Evolutionary conservation across 2,888 invertebrate species (phyloP).

Genomic region (Heliothis peltigera): DNA sequence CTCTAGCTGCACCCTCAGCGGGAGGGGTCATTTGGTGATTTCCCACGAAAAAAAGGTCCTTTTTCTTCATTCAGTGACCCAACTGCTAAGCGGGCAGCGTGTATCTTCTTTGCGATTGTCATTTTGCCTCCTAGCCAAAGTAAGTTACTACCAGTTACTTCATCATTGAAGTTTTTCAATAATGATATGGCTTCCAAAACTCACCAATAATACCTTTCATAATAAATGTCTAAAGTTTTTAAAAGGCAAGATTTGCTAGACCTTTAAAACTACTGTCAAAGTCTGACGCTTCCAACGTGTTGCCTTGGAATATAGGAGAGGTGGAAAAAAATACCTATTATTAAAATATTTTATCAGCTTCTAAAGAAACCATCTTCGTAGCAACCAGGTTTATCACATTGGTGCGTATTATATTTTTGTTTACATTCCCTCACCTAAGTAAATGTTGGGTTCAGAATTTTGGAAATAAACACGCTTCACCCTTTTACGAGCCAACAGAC

Average conservation of each 20-base stretch:
- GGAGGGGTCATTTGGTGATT: no score
- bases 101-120: no score
- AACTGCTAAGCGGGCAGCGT: no score
- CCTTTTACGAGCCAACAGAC: conserved; percentile 53
- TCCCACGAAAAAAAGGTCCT: no score
- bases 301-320: not conserved
- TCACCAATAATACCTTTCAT: no score
- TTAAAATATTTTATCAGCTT: conserved; percentile 38
- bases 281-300: conserved; percentile 7
- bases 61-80: no score
- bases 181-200: no score
- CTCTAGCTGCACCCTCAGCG: no score
- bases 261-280: not conserved
- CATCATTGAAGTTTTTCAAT: no score
- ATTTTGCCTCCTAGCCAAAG: no score
- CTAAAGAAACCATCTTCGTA: conserved; percentile 15
- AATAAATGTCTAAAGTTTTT: no score
- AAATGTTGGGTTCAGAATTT: conserved; percentile 55
- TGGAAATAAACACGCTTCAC: conserved; percentile 59
- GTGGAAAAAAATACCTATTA: conserved; percentile 13
- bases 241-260: not conserved
- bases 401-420: conserved; percentile 53
- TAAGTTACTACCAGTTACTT: no score
- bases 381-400: conserved; percentile 38
- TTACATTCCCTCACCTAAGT: conserved; percentile 47